Evolutionary conservation across 2,888 invertebrate species (phyloP).

Genomic region (Timema podura): DNA sequence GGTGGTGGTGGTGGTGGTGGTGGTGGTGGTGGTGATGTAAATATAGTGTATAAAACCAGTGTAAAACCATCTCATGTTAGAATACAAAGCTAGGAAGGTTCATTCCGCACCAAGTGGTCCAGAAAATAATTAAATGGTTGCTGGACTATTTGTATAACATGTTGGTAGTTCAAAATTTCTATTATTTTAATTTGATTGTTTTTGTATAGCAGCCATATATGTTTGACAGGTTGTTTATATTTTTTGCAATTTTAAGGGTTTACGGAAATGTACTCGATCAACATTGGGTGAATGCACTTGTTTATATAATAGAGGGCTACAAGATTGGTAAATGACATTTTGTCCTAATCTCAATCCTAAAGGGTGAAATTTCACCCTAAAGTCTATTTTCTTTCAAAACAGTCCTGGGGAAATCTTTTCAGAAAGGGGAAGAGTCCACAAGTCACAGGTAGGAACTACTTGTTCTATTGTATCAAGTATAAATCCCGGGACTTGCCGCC

Average conservation of each 20-base stretch:
- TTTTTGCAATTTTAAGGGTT: neutral
- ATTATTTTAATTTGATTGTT: neutral
- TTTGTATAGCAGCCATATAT: neutral
- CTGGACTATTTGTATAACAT: neutral
- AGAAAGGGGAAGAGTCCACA: neutral
- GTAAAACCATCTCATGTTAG: too few relatives aligned
- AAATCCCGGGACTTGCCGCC: neutral
- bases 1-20: too few relatives aligned
- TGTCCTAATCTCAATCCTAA: neutral
- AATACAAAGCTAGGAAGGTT: too few relatives aligned
- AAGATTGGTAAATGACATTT: neutral
- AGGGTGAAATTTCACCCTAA: neutral
- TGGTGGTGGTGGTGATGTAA: too few relatives aligned
- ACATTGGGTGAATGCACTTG: neutral
- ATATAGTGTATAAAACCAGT: too few relatives aligned
- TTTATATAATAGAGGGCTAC: neutral
- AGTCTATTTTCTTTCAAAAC: neutral
- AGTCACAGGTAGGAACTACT: neutral
- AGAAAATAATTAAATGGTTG: constrained; percentile 1
- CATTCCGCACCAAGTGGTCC: constrained; percentile 4
- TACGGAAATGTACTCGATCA: neutral
- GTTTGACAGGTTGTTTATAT: neutral
- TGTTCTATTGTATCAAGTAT: neutral
- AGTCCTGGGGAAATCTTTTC: neutral
- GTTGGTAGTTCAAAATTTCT: neutral